Conservation (phyloP, 2,888 invertebrate genomes). For the Campoplex capitator region DNA sequence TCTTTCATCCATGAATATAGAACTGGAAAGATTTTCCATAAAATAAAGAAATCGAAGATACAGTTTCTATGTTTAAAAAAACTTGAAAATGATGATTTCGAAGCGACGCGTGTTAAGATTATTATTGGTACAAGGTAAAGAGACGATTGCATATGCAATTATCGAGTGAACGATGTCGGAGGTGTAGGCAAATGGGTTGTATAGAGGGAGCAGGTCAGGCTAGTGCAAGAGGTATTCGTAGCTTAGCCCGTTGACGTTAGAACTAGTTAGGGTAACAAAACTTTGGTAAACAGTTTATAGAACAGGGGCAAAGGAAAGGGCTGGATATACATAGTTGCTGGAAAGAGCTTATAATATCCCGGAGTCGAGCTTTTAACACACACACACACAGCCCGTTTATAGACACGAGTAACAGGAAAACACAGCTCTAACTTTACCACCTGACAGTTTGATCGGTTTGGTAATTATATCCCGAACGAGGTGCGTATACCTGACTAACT, state of each 20-base stretch:
- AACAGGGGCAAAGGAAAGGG: slow-evolving; percentile 62
- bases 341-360: slow-evolving; percentile 30
- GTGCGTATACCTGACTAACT: slow-evolving; percentile 59
- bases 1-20: neutral
- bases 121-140: slow-evolving; percentile 21
- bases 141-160: slow-evolving; percentile 53
- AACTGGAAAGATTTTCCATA: too few relatives aligned
- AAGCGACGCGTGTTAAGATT: neutral
- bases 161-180: slow-evolving; percentile 43
- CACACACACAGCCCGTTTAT: neutral
- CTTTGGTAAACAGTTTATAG: slow-evolving; percentile 63
- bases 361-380: slow-evolving; percentile 18
- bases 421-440: slow-evolving; percentile 69
- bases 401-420: slow-evolving; percentile 60
- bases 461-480: slow-evolving; percentile 76
- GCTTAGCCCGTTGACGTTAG: slow-evolving; percentile 45
- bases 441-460: slow-evolving; percentile 78
- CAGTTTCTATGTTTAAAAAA: neutral
- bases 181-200: slow-evolving; percentile 1
- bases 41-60: too few relatives aligned
- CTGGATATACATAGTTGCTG: slow-evolving; percentile 1
- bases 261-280: slow-evolving; percentile 65
- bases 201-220: neutral
- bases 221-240: slow-evolving; percentile 7
- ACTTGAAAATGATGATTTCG: neutral